phyloP scores from a whole-genome alignment of 2,113 vertebrate genomes.

The Salminus brasiliensis region DNA sequence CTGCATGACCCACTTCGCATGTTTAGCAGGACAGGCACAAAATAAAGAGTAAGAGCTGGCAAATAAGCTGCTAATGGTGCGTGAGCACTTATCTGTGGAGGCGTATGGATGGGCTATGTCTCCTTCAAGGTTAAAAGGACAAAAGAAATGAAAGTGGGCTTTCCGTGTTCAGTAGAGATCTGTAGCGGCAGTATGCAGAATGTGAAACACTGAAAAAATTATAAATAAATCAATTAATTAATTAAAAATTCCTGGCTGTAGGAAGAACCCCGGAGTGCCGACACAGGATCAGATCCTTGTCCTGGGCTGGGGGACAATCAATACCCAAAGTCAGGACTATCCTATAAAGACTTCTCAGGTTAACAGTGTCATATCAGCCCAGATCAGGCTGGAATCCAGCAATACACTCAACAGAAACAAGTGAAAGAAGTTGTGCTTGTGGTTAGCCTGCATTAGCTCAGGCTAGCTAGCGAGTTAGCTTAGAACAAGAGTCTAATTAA shows the following conservation, averaged over 20 bases:
- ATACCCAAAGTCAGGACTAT: too few species aligned
- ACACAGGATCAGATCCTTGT: background rate
- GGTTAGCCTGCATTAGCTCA: too few species aligned
- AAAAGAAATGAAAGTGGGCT: background rate
- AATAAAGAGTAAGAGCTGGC: background rate
- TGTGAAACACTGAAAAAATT: too few species aligned
- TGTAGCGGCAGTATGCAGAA: background rate
- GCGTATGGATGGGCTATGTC: background rate
- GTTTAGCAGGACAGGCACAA: background rate
- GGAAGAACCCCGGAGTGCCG: background rate
- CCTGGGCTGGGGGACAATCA: background rate
- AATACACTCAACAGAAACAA: too few species aligned
- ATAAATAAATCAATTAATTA: too few species aligned
- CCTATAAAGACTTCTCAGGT: too few species aligned
- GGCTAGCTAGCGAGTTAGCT: too few species aligned
- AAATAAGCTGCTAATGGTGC: background rate
- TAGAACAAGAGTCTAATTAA: too few species aligned
- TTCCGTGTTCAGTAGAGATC: background rate
- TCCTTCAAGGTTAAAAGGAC: constrained; percentile 54
- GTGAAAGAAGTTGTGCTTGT: too few species aligned
- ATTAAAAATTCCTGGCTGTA: background rate
- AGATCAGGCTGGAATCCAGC: too few species aligned
- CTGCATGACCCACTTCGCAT: background rate
- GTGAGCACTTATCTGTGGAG: background rate
- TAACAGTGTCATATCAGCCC: too few species aligned